Evolutionary conservation across 2,797 vertebrate species (phyloP).

Genomic region (Micromesistius poutassou): DNA sequence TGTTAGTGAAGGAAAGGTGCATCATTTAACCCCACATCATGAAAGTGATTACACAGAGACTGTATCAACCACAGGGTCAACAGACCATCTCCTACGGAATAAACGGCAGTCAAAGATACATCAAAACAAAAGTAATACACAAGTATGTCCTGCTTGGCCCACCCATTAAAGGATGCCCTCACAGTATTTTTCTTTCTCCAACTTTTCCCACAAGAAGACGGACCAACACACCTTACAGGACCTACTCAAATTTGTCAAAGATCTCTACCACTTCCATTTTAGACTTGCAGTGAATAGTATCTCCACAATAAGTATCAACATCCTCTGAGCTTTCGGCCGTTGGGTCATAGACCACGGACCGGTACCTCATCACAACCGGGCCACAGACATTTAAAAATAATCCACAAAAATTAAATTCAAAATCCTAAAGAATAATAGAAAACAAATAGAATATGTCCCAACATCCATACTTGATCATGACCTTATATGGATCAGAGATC

Average conservation of each 20-base stretch:
- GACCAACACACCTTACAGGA: background rate
- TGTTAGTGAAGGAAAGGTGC: conserved; percentile 64
- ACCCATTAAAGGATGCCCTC: background rate
- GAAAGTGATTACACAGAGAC: background rate
- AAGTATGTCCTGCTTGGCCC: background rate
- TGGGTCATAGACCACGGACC: too few species aligned
- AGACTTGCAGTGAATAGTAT: background rate
- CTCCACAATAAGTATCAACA: background rate
- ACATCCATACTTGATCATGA: too few species aligned
- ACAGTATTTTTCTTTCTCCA: background rate
- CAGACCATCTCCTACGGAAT: conserved; percentile 20
- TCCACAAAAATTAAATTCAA: background rate
- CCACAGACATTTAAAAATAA: background rate
- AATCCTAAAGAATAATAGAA: background rate
- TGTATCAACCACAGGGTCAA: conserved; percentile 18
- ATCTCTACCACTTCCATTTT: background rate
- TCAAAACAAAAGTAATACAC: background rate
- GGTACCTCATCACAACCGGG: too few species aligned
- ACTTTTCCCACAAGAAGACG: background rate
- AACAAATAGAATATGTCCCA: background rate
- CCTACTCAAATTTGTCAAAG: background rate
- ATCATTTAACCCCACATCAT: conserved; percentile 26
- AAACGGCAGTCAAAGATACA: background rate
- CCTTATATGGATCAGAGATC: too few species aligned
- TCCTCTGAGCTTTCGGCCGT: too few species aligned